Evolutionary conservation across 2,113 vertebrate genomes (phyloP).

Genomic region (Scatophagus argus): DNA sequence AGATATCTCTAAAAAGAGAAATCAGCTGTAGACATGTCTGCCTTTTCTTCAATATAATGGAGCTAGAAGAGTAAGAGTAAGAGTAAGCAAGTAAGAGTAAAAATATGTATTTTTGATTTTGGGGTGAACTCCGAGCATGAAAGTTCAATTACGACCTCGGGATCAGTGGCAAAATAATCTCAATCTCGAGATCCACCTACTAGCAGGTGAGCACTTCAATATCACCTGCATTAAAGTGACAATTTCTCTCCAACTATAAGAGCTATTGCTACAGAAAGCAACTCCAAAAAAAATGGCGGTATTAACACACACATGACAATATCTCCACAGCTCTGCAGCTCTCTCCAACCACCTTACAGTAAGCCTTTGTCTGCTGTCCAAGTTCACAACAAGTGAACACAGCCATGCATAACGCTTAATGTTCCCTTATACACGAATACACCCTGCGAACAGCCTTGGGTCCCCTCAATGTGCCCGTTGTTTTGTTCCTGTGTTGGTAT

Average conservation of each 20-base stretch:
- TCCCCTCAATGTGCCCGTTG: constrained; percentile 76
- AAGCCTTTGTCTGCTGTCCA: constrained; percentile 65
- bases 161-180: too few relatives aligned
- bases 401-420: constrained; percentile 66
- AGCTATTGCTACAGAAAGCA: constrained; percentile 11
- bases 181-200: too few relatives aligned
- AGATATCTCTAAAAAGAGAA: too few relatives aligned
- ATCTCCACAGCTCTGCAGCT: neutral
- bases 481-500: constrained; percentile 67
- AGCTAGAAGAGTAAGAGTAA: too few relatives aligned
- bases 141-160: too few relatives aligned
- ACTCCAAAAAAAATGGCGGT: neutral
- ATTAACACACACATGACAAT: neutral
- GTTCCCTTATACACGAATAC: constrained; percentile 42
- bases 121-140: too few relatives aligned
- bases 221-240: neutral
- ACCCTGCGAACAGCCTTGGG: neutral
- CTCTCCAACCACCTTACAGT: constrained; percentile 49
- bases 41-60: too few relatives aligned
- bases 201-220: neutral
- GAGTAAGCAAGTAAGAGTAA: too few relatives aligned
- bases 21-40: too few relatives aligned
- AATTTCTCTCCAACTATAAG: constrained; percentile 32
- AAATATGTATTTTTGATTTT: too few relatives aligned
- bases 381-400: constrained; percentile 46